Conservation (phyloP, 2,113 vertebrate species). For the Typhlomys cinereus region DNA sequence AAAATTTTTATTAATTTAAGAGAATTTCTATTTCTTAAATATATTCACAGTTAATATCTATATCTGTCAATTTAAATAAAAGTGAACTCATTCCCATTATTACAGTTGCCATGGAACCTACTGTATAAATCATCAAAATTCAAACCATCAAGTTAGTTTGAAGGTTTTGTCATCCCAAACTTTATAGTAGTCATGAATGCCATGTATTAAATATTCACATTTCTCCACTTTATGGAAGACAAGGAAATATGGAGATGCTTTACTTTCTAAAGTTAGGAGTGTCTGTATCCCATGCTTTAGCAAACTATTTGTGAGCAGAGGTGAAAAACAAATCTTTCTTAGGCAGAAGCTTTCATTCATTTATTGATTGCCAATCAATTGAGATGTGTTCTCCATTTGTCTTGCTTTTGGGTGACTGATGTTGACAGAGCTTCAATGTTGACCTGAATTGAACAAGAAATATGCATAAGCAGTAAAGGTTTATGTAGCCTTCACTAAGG, state of each 20-base stretch:
- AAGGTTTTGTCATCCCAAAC: not conserved
- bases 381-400: not conserved
- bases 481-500: not conserved
- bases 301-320: not conserved
- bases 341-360: too few species aligned
- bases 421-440: not conserved
- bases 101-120: not conserved
- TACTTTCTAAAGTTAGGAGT: not conserved
- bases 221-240: not conserved
- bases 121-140: not conserved
- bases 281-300: not conserved
- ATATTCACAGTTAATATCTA: too few species aligned
- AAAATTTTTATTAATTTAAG: too few species aligned
- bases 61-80: too few species aligned
- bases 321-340: too few species aligned
- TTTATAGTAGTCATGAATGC: not conserved
- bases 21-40: too few species aligned
- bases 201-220: not conserved
- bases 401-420: not conserved
- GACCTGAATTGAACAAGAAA: not conserved
- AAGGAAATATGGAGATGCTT: not conserved
- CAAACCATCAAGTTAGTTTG: not conserved
- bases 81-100: too few species aligned
- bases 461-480: not conserved
- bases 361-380: not conserved